Conservation (phyloP, 2,797 vertebrate genomes). For the Helicolenus hilgendorfi region DNA sequence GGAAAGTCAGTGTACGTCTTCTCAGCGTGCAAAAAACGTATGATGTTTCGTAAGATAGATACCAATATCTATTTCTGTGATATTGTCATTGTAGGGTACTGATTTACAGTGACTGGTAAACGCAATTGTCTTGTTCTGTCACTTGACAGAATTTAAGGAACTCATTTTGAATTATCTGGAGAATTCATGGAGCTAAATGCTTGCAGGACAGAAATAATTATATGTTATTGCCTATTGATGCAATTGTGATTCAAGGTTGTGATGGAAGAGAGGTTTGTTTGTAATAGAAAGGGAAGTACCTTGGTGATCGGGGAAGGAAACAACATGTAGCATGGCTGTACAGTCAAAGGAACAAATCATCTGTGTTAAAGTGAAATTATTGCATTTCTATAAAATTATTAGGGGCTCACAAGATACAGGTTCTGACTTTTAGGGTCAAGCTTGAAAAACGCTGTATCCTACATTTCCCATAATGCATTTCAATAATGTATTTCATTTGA, state of each 20-base stretch:
- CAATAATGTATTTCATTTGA: background rate
- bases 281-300: background rate
- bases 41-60: background rate
- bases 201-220: background rate
- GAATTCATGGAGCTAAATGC: background rate
- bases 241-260: background rate
- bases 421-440: too few species aligned
- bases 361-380: background rate
- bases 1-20: background rate
- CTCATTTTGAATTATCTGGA: background rate
- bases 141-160: background rate
- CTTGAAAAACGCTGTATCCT: rapidly evolving
- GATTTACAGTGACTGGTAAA: background rate
- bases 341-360: background rate
- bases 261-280: background rate
- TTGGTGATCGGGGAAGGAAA: background rate
- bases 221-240: background rate
- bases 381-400: too few species aligned
- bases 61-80: background rate
- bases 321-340: background rate
- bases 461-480: too few species aligned
- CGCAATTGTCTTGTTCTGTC: background rate
- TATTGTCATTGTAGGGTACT: background rate
- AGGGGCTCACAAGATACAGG: background rate
- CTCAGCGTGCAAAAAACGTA: background rate